Conservation (phyloP, 1,140 invertebrate genomes). For the Trichonephila inaurata region DNA sequence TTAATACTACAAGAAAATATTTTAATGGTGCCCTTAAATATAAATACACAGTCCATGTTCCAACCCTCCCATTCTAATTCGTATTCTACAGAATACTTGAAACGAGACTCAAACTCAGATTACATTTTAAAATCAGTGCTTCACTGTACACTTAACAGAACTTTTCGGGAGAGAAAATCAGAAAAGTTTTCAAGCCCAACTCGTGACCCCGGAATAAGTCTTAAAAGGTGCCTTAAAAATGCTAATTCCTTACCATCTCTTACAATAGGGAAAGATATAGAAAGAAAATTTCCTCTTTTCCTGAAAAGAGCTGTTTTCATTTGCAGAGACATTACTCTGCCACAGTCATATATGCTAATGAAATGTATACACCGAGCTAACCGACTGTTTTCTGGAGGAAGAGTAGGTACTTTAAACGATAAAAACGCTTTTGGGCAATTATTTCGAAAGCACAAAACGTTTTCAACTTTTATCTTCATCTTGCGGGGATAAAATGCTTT, state of each 20-base stretch:
- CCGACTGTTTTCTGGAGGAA: not conserved
- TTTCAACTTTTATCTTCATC: slow-evolving; percentile 64
- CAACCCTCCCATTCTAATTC: too few relatives aligned
- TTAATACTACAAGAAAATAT: too few relatives aligned
- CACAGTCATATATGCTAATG: slow-evolving; percentile 65
- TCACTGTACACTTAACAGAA: not conserved
- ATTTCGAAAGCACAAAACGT: slow-evolving; percentile 56
- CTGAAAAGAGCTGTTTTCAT: slow-evolving; percentile 63
- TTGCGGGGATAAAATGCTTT: slow-evolving; percentile 18
- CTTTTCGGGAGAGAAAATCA: not conserved
- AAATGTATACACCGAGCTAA: slow-evolving; percentile 55
- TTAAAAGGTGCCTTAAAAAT: slow-evolving; percentile 50
- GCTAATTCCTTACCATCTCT: slow-evolving; percentile 37
- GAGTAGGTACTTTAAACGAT: slow-evolving; percentile 54
- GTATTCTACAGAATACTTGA: too few relatives aligned
- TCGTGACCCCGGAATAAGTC: not conserved
- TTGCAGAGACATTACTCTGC: slow-evolving; percentile 32
- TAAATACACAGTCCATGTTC: too few relatives aligned
- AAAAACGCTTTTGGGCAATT: slow-evolving; percentile 72
- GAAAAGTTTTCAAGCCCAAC: not conserved
- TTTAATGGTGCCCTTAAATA: too few relatives aligned
- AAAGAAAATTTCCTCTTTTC: slow-evolving; percentile 24
- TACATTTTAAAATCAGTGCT: not conserved
- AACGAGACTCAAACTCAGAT: too few relatives aligned
- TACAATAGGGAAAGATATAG: not conserved